Conservation (phyloP, 2,797 vertebrate species). For the Oreonectes daqikongensis region DNA sequence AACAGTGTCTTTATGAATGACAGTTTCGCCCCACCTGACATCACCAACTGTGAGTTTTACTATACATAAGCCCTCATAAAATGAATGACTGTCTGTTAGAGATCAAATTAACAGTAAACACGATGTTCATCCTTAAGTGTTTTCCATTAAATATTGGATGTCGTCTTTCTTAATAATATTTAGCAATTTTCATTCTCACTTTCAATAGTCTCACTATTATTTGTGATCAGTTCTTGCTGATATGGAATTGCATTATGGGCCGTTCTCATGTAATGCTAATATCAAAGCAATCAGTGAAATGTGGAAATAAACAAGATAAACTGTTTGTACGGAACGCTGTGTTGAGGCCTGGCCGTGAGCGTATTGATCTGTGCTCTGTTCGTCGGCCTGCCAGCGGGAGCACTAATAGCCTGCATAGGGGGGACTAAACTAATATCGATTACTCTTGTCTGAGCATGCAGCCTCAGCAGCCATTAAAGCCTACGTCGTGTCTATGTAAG, state of each 20-base stretch:
- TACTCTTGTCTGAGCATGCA: slow-evolving; percentile 43
- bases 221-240: no score
- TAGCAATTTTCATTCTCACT: no score
- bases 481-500: not conserved
- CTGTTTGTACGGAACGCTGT: slow-evolving; percentile 8
- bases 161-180: no score
- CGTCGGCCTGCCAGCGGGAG: slow-evolving; percentile 42
- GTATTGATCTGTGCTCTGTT: slow-evolving; percentile 56
- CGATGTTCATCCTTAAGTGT: no score
- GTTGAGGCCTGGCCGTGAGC: slow-evolving; percentile 19
- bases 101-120: not conserved
- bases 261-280: no score
- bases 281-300: not conserved
- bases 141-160: no score
- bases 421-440: slow-evolving; percentile 53
- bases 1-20: slow-evolving; percentile 95
- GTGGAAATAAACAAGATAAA: not conserved
- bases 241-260: no score
- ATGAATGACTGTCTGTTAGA: not conserved
- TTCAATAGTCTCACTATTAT: no score
- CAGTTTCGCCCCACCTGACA: slow-evolving; percentile 83
- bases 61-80: not conserved
- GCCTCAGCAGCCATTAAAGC: slow-evolving; percentile 32
- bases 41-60: slow-evolving; percentile 88
- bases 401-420: slow-evolving; percentile 49